Percentiles rank a stretch among this genome's conserved stretches.
These are phyloP conservation scores for Cordilura impudica DNA, from an alignment of 2,888 invertebrate genomes.

Conservation along the genomic window DNA sequence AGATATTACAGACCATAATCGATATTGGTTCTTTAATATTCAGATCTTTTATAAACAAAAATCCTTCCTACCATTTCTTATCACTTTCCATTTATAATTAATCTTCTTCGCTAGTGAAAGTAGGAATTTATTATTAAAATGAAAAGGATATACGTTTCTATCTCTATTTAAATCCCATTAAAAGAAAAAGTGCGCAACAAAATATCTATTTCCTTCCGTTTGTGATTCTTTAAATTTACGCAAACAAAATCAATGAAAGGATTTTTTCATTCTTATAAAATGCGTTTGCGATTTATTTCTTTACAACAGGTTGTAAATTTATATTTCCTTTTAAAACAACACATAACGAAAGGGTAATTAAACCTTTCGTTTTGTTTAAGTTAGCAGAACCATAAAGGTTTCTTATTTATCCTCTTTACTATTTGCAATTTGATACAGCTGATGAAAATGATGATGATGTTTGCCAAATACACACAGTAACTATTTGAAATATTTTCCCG, in stretches of 20 bases:
- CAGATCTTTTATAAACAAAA: no score
- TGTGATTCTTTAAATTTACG: conserved; percentile 7
- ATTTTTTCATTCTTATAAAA: neutral
- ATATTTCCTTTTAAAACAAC: conserved; percentile 30
- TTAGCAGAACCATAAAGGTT: neutral
- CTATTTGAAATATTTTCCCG: neutral
- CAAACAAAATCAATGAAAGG: conserved; percentile 1
- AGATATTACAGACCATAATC: no score
- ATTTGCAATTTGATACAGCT: conserved; percentile 56
- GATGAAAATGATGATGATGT: conserved; percentile 13
- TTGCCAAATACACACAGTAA: conserved; percentile 38
- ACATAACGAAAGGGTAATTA: conserved; percentile 8
- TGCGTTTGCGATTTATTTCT: conserved; percentile 32
- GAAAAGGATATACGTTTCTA: neutral
- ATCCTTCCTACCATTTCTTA: no score
- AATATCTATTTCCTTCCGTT: conserved; percentile 54
- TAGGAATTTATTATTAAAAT: neutral
- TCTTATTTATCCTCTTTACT: conserved; percentile 1
- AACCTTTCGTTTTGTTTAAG: neutral
- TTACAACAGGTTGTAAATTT: conserved; percentile 47
- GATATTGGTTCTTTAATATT: no score
- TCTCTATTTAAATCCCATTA: neutral
- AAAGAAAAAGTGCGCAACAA: conserved; percentile 47
- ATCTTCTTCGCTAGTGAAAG: no score
- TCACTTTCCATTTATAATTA: no score